These are phyloP conservation scores for Mus pahari DNA, from an alignment of 2,113 vertebrate species.

Conservation along the genomic window DNA sequence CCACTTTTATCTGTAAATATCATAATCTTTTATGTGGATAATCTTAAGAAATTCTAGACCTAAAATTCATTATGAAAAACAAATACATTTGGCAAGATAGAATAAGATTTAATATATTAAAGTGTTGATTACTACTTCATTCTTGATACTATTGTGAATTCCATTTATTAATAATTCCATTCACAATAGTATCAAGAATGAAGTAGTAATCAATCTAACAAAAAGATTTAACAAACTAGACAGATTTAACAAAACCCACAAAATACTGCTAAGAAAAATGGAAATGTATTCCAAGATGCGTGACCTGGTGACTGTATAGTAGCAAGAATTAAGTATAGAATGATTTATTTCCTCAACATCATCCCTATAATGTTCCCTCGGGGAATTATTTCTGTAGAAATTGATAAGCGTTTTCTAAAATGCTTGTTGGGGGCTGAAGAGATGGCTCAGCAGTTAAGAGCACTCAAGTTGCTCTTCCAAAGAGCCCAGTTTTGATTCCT, in stretches of 20 bases:
- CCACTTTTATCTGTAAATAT: background rate
- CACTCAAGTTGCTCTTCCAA: background rate
- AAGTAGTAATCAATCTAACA: background rate
- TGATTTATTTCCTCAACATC: slow-evolving; percentile 9
- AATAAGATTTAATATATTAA: background rate
- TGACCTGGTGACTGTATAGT: background rate
- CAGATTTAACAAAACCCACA: background rate
- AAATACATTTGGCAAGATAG: background rate
- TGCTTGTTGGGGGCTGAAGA: background rate
- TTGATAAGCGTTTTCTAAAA: background rate
- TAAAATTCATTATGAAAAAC: background rate
- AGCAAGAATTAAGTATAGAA: background rate
- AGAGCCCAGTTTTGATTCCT: background rate
- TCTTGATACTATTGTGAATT: too few species aligned
- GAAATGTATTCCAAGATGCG: background rate
- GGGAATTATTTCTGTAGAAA: background rate
- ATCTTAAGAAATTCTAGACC: background rate
- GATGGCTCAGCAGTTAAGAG: background rate
- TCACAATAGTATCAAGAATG: background rate
- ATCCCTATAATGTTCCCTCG: background rate
- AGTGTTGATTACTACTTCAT: too few species aligned
- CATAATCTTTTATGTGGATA: background rate
- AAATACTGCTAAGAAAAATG: background rate
- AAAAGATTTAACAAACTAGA: background rate
- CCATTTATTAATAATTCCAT: too few species aligned